Conservation (phyloP, 2,797 vertebrate genomes). For the Cyclura pinguis region DNA sequence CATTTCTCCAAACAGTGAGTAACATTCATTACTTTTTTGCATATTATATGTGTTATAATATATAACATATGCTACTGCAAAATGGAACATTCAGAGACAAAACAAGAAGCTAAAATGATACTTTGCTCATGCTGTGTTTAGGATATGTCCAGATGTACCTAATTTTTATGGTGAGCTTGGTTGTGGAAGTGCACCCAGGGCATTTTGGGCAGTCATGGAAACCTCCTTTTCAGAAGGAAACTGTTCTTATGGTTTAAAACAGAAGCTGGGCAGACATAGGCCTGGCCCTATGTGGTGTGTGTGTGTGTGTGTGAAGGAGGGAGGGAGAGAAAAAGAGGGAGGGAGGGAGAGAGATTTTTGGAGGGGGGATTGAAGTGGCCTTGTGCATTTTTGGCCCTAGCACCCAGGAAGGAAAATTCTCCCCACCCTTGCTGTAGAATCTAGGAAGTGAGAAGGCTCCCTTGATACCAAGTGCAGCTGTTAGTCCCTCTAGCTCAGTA, state of each 20-base stretch:
- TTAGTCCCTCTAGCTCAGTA: background rate
- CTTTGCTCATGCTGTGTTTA: background rate
- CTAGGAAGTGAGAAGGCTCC: background rate
- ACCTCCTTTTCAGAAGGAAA: background rate
- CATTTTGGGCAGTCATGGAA: background rate
- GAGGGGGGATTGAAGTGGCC: background rate
- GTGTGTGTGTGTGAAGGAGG: background rate
- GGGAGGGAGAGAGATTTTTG: background rate
- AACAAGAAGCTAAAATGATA: background rate
- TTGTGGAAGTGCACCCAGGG: background rate
- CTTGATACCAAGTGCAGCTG: background rate
- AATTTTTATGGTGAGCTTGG: background rate
- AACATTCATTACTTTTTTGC: too few species aligned
- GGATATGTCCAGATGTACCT: background rate
- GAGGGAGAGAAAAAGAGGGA: background rate
- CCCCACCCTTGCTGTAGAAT: background rate
- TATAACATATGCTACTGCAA: background rate
- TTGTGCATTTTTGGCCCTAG: background rate
- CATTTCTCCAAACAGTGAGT: background rate
- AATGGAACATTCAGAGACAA: background rate
- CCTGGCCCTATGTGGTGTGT: background rate
- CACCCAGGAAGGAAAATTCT: background rate
- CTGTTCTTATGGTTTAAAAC: background rate
- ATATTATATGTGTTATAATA: background rate
- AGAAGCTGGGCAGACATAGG: background rate